Evolutionary conservation across 2,888 invertebrate genomes (phyloP).

Genomic region (Epiblema foenella): DNA sequence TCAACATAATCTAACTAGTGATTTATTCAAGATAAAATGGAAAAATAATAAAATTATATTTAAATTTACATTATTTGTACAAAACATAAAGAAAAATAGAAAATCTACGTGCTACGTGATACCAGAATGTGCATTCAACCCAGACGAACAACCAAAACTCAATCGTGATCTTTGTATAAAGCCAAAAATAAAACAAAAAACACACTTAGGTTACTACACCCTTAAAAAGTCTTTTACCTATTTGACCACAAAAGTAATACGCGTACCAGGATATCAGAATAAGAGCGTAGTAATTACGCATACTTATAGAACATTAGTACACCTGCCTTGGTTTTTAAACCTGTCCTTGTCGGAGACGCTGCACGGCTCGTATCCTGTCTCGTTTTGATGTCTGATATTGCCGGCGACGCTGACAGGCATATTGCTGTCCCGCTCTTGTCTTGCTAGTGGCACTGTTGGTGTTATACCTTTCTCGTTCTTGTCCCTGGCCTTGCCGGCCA

Average conservation of each 20-base stretch:
- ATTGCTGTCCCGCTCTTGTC: background rate
- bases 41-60: background rate
- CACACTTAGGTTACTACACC: background rate
- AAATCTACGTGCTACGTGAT: slow-evolving; percentile 7
- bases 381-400: background rate
- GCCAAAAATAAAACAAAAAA: slow-evolving; percentile 4
- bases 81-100: slow-evolving; percentile 1
- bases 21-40: background rate
- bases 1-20: background rate
- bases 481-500: slow-evolving; percentile 85
- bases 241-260: background rate
- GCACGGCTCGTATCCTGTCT: background rate
- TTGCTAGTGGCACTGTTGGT: background rate
- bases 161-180: slow-evolving; percentile 3
- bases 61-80: slow-evolving; percentile 5
- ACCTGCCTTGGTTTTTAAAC: background rate
- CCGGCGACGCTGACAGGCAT: background rate
- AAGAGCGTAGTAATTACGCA: background rate
- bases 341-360: background rate
- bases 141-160: slow-evolving; percentile 22
- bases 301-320: background rate
- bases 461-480: slow-evolving; percentile 69
- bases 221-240: background rate
- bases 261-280: slow-evolving; percentile 2
- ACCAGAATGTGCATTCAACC: slow-evolving; percentile 18